Evolutionary conservation across 2,113 vertebrate species (phyloP).

Genomic region (Albula goreensis): DNA sequence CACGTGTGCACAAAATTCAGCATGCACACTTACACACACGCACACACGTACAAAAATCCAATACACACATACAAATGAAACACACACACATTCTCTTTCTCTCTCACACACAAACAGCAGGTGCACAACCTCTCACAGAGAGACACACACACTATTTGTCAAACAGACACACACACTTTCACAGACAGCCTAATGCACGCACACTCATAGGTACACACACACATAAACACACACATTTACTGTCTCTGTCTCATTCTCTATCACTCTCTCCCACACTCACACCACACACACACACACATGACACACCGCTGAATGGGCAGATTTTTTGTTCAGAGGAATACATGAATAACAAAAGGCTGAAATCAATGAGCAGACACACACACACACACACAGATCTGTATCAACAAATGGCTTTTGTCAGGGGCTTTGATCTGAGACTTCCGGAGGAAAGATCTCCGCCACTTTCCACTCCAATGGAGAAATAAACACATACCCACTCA

Average conservation of each 20-base stretch:
- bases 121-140: neutral
- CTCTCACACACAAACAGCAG: neutral
- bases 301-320: neutral
- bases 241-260: too few species aligned
- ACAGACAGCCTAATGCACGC: neutral
- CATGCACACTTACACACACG: neutral
- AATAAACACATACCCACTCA: too few species aligned
- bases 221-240: neutral
- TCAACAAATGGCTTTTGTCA: neutral
- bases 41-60: neutral
- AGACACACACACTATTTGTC: neutral
- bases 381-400: neutral
- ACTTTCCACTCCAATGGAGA: neutral
- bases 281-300: neutral
- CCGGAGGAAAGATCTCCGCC: neutral
- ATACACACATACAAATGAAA: constrained; percentile 6
- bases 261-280: neutral
- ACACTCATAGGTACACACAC: neutral
- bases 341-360: neutral
- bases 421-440: neutral
- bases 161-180: neutral
- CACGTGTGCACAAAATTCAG: too few species aligned
- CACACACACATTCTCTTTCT: constrained; percentile 1
- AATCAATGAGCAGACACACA: neutral
- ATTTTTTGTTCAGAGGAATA: neutral